Evolutionary conservation across 2,888 invertebrate species (phyloP), one percentile per base, ranked within the genome.

Genomic region (Drosophila limbata): DNA sequence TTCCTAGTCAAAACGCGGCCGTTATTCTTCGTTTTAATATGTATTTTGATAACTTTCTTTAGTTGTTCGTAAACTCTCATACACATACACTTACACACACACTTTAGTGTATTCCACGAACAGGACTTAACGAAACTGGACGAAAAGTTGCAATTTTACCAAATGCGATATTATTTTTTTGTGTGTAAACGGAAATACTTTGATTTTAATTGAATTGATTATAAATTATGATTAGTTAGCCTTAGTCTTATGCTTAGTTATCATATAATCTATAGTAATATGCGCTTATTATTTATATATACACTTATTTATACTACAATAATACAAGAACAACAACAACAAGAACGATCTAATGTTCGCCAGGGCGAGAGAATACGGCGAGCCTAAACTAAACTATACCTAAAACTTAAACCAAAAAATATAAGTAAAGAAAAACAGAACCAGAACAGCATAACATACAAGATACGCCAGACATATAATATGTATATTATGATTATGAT

Each of bases 91-190:
- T 39, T 10, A 28, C 11, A 31, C 35, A 39, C 17, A 48, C n/a
- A 28, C 35, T 28, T 52, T 31, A 50, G 50, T 33, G 65, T 55
- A 73, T 73, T 73, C 67, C 67, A 67, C 45, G 37, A 51, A 75
- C 47, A 40, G 39, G 28, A 73, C 63, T 56, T 63, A 39, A 73
- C 57, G 63, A 73, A 73, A 69, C 56, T 53, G 25, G 37, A 73
- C 62, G 45, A 69, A 68, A 68, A 52, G 57, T 53, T 75, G 69
- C 73, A 69, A 74, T 71, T 74, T 71, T 77, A 84, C 81, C 84
- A 81, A 69, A 81, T 77, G 77, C 79, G 85, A 82, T 82, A 83
- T 85, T 82, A 83, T 68, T 25, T 21, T 77, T 73, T 83, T 85
- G 73, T 81, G 73, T 80, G 76, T 77, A 78, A 76, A 69, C 53